Evolutionary conservation across 2,113 vertebrate genomes (phyloP).

Genomic region (Orientallactaga bullata): DNA sequence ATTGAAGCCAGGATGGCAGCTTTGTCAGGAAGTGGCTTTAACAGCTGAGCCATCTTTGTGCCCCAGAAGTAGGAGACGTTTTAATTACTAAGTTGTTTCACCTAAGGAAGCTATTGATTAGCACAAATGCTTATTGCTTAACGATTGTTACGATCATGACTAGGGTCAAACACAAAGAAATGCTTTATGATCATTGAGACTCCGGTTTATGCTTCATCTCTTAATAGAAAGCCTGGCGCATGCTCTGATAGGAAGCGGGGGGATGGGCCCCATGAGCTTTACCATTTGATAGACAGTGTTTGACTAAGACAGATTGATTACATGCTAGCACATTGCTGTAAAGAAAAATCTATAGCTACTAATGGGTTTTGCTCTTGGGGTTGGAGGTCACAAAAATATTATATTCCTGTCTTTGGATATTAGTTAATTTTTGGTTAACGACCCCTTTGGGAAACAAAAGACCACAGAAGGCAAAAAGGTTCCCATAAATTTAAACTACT

Average conservation of each 20-base stretch:
- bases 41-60: too few species aligned
- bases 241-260: conserved; percentile 42
- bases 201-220: conserved; percentile 27
- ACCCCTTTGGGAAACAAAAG: conserved; percentile 58
- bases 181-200: conserved; percentile 36
- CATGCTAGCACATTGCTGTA: conserved; percentile 48
- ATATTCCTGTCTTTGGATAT: conserved; percentile 73
- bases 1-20: too few species aligned
- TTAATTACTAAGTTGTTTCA: conserved; percentile 48
- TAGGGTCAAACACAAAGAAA: conserved; percentile 27
- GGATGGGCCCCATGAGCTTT: conserved; percentile 11
- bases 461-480: conserved; percentile 55
- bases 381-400: conserved; percentile 74
- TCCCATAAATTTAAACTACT: conserved; percentile 66
- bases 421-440: conserved; percentile 72
- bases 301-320: conserved; percentile 71
- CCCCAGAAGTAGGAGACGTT: not conserved
- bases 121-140: conserved; percentile 44
- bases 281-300: conserved; percentile 35
- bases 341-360: conserved; percentile 76
- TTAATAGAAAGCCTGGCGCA: conserved; percentile 39
- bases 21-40: too few species aligned
- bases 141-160: conserved; percentile 31
- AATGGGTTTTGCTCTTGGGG: conserved; percentile 72
- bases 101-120: conserved; percentile 39